phyloP scores from a whole-genome alignment of 2,888 invertebrate species.

The Leucozona laternaria region DNA sequence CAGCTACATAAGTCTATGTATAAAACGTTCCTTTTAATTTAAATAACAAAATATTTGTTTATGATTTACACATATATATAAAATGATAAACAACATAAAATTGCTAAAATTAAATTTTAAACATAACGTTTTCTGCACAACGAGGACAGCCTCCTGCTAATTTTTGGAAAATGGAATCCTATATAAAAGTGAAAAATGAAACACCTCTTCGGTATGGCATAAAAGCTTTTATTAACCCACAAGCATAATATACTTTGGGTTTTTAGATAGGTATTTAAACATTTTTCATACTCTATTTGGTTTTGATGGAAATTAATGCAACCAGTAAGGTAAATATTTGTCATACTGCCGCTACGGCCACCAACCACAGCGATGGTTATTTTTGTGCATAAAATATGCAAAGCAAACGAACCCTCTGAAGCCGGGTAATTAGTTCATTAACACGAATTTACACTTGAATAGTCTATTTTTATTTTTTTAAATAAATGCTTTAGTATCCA shows the following conservation, averaged over 20 bases:
- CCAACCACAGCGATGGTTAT: not conserved
- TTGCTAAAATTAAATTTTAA: not conserved
- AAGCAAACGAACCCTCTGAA: constrained; percentile 54
- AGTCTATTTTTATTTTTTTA: not conserved
- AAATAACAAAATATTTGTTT: not conserved
- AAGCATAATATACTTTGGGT: not conserved
- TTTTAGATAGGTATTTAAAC: not conserved
- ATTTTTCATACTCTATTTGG: constrained; percentile 27
- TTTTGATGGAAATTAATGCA: constrained; percentile 51
- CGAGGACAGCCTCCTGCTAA: not conserved
- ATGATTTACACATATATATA: not conserved
- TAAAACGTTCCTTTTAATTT: no score
- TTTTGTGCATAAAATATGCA: constrained; percentile 63
- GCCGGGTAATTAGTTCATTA: constrained; percentile 69
- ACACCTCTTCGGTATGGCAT: not conserved
- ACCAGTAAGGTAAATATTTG: constrained; percentile 67
- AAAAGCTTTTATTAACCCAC: not conserved
- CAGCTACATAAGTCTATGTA: no score
- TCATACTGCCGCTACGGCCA: constrained; percentile 6
- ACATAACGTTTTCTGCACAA: not conserved
- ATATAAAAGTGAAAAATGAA: not conserved
- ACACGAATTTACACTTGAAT: constrained; percentile 60
- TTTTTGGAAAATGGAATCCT: not conserved
- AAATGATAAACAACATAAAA: not conserved
- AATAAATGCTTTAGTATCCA: not conserved